phyloP scores from a whole-genome alignment of 2,888 invertebrate genomes.

The Pyrrhosoma nymphula region DNA sequence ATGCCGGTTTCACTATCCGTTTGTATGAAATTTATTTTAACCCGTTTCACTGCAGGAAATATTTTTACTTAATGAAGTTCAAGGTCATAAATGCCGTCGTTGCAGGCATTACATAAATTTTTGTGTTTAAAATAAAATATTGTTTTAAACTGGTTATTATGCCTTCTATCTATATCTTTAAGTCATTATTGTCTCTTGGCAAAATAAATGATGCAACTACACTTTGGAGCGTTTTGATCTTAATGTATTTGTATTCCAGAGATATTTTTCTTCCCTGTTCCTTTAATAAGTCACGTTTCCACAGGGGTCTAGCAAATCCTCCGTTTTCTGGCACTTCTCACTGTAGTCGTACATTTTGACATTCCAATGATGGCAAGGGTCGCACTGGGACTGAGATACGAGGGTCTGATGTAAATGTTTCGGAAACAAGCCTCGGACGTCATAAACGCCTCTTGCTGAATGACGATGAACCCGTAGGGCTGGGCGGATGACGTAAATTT shows the following conservation, averaged over 20 bases:
- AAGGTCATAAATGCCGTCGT: too few species aligned
- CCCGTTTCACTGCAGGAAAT: too few species aligned
- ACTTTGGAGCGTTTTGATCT: background rate
- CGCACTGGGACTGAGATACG: slow-evolving; percentile 4
- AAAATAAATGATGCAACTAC: background rate
- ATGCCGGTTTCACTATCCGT: too few species aligned
- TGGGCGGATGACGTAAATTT: background rate
- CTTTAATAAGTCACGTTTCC: background rate
- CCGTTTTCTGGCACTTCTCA: slow-evolving; percentile 17
- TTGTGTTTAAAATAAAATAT: too few species aligned
- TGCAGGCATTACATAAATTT: too few species aligned
- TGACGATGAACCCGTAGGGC: background rate
- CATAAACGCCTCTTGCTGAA: slow-evolving; percentile 8
- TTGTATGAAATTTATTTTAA: too few species aligned
- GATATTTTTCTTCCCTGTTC: slow-evolving; percentile 28
- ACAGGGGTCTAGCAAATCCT: slow-evolving; percentile 7
- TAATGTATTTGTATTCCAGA: slow-evolving; percentile 3
- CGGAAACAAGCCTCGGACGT: slow-evolving; percentile 8
- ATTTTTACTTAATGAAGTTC: too few species aligned
- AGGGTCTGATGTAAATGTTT: slow-evolving; percentile 28
- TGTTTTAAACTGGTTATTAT: too few species aligned
- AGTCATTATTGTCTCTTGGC: background rate
- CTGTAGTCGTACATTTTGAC: slow-evolving; percentile 15
- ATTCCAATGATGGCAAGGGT: slow-evolving; percentile 25
- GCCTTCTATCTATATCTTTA: background rate